Evolutionary conservation across 2,888 invertebrate genomes (phyloP), one percentile per base, ranked within the genome.

Genomic region (Eupithecia dodoneata): DNA sequence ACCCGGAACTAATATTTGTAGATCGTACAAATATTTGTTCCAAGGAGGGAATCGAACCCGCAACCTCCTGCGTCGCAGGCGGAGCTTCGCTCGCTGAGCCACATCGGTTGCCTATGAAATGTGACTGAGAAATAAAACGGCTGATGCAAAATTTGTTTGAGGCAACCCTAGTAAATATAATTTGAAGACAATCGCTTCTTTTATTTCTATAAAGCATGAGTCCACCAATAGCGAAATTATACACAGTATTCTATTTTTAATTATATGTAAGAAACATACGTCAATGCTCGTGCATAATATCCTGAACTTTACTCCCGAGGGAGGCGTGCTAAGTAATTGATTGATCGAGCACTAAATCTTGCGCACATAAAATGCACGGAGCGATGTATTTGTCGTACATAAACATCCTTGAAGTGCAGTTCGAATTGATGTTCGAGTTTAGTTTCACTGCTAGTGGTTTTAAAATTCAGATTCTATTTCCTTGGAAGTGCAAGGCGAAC

Each of bases 341-440:
- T 81, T 74, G 81, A 80, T 81, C 76, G 76, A 59, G 65, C 76
- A 76, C 75, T 76, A 79, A 80, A 79, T 79, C 81, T 80, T 78
- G 71, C 80, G 75, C 78, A 78, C 79, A 74, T 81, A 78, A 79
- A 81, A 81, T 78, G 77, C 79, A 71, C 79, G 71, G 74, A 73
- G 72, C 77, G 47, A 79, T 78, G 73, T 75, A 77, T 79, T 76
- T 75, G 74, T 72, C 47, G 72, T 69, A 76, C 77, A 81, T 76
- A 80, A 82, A 80, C 79, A 78, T 69, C 73, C 76, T 80, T 73
- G 79, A 82, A 79, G 72, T 78, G 74, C 79, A 76, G 55, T 76
- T 77, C 75, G 79, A 83, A 79, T 83, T 82, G 81, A 81, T 79
- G 82, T 71, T 73, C 49, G 66, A 71, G 71, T 75, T 74, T 30